Conservation (phyloP, 2,113 vertebrate genomes). For the Caranx ignobilis region DNA sequence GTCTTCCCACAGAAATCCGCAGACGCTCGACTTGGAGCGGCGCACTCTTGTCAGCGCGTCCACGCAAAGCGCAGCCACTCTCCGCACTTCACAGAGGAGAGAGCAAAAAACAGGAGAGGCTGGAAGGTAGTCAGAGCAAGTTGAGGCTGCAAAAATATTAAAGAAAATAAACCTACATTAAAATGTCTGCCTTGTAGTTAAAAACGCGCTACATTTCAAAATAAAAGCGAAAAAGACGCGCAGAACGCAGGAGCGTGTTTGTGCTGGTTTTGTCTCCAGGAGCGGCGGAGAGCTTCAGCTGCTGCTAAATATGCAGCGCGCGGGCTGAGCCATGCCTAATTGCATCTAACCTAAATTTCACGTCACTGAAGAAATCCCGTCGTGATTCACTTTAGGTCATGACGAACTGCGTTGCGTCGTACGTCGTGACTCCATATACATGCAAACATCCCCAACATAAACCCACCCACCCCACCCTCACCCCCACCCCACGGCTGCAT, state of each 20-base stretch:
- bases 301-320: conserved; percentile 46
- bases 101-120: background rate
- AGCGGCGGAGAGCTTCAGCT: conserved; percentile 5
- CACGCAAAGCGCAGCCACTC: conserved; percentile 22
- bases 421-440: conserved; percentile 74
- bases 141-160: background rate
- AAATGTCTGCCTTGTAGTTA: background rate
- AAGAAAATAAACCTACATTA: background rate
- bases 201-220: background rate
- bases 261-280: too few species aligned
- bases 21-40: conserved; percentile 26
- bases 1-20: conserved; percentile 55
- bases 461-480: too few species aligned
- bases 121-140: conserved; percentile 5
- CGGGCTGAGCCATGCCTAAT: conserved; percentile 43
- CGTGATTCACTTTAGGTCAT: conserved; percentile 77
- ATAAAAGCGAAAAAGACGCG: background rate
- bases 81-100: conserved; percentile 10
- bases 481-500: background rate
- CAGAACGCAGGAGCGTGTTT: background rate
- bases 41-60: conserved; percentile 26
- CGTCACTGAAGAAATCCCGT: conserved; percentile 80
- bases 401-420: conserved; percentile 76
- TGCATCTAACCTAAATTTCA: conserved; percentile 67
- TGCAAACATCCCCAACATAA: conserved; percentile 30